A percentile compares a stretch with the other conserved stretches of the same genome.
These are phyloP conservation scores for Vireo griseus DNA, from an alignment of 2,797 vertebrate species.

Conservation along the genomic window DNA sequence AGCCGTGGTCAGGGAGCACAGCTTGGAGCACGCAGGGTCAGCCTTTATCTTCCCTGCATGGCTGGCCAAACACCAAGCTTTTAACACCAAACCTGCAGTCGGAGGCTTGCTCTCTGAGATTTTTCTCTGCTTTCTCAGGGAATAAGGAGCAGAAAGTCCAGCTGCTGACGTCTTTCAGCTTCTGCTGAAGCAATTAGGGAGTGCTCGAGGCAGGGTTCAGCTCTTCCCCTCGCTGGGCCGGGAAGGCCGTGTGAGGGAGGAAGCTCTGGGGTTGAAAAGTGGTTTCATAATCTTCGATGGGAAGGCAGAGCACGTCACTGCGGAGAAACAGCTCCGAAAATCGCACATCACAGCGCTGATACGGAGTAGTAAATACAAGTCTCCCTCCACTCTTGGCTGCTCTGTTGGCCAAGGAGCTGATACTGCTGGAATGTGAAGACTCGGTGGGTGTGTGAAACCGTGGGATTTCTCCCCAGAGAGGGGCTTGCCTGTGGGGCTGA, in stretches of 20 bases:
- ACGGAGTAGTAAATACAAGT: neutral
- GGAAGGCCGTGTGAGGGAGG: neutral
- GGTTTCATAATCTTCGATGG: neutral
- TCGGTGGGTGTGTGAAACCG: neutral
- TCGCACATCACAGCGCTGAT: neutral
- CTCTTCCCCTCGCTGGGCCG: neutral
- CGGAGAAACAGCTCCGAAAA: neutral
- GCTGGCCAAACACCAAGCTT: neutral
- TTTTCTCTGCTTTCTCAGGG: neutral
- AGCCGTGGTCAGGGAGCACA: neutral
- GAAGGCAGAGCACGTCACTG: neutral
- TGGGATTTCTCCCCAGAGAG: rapidly evolving
- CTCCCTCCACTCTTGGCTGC: neutral
- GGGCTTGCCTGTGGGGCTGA: neutral
- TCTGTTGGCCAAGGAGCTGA: neutral
- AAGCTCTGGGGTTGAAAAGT: neutral
- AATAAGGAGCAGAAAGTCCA: neutral
- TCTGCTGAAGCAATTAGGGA: conserved; percentile 35
- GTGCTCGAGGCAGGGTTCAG: neutral
- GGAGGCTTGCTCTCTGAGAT: neutral
- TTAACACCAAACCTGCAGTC: neutral
- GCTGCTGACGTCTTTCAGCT: conserved; percentile 1
- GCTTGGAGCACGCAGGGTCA: neutral
- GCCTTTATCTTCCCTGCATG: neutral
- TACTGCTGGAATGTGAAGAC: neutral